These are phyloP conservation scores for Sceloporus tristichus DNA, from an alignment of 2,113 vertebrate species.

Conservation along the genomic window DNA sequence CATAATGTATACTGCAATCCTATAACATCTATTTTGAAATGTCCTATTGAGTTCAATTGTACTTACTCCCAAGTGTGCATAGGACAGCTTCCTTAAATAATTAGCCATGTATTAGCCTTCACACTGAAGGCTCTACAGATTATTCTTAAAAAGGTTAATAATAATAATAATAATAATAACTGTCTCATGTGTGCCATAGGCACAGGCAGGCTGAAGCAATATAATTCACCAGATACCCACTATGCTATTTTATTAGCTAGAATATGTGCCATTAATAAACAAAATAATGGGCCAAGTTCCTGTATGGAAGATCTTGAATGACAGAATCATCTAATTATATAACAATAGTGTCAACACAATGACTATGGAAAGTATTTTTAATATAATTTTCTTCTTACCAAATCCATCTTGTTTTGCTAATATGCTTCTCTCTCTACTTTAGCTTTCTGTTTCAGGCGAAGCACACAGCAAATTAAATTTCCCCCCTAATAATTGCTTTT, in stretches of 20 bases:
- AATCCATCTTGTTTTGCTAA: not conserved
- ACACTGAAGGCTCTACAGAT: not conserved
- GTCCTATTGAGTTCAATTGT: not conserved
- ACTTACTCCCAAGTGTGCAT: not conserved
- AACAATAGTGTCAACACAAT: not conserved
- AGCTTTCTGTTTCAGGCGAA: conserved; percentile 48
- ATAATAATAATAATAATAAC: no score
- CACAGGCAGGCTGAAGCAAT: no score
- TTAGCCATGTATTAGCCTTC: not conserved
- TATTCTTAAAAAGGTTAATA: not conserved
- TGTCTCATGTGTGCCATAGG: no score
- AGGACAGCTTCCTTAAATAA: not conserved
- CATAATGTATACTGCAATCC: not conserved
- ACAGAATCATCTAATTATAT: conserved; percentile 16
- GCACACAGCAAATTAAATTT: conserved; percentile 42
- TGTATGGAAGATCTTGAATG: not conserved
- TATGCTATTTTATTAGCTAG: not conserved
- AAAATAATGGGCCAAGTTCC: not conserved
- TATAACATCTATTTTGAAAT: not conserved
- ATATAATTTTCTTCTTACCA: conserved; percentile 19
- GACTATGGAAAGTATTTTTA: not conserved
- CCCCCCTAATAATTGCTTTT: conserved; percentile 54
- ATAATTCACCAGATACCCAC: not conserved
- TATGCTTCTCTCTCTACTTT: not conserved
- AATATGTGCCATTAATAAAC: fast-evolving